A percentile compares a stretch with the other conserved stretches of the same genome.
Evolutionary conservation across 2,888 invertebrate genomes (phyloP).

Genomic region (Oligia latruncula): DNA sequence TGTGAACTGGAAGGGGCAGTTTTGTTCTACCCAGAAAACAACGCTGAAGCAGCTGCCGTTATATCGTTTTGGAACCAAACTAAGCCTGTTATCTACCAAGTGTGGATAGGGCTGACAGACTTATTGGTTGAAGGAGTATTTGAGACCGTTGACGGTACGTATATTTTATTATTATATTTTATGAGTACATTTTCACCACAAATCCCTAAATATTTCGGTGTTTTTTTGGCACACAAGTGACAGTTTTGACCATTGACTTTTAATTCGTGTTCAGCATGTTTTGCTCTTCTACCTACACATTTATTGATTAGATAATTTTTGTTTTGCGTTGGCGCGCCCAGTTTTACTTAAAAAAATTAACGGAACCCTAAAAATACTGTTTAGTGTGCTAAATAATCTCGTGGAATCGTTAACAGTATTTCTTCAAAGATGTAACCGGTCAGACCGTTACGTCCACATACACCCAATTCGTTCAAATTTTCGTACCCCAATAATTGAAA

Average conservation of each 20-base stretch:
- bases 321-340: neutral
- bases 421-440: neutral
- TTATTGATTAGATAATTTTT: neutral
- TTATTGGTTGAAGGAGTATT: slow-evolving; percentile 26
- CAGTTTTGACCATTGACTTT: neutral
- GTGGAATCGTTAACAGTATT: neutral
- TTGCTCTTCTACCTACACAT: neutral
- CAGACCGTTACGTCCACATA: neutral
- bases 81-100: neutral
- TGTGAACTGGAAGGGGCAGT: slow-evolving; percentile 15
- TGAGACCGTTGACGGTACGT: slow-evolving; percentile 64
- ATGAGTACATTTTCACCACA: neutral
- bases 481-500: neutral
- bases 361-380: neutral
- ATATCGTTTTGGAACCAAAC: neutral
- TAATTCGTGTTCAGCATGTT: neutral
- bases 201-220: neutral
- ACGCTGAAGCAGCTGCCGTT: neutral
- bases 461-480: neutral
- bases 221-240: slow-evolving; percentile 34
- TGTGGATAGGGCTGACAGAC: slow-evolving; percentile 61
- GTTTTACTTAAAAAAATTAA: neutral
- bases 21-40: slow-evolving; percentile 13
- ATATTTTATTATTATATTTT: neutral
- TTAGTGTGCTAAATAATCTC: neutral